Evolutionary conservation across 2,797 vertebrate species (phyloP), one percentile per base, ranked within the genome.

Genomic region (Coregonus ussuriensis): DNA sequence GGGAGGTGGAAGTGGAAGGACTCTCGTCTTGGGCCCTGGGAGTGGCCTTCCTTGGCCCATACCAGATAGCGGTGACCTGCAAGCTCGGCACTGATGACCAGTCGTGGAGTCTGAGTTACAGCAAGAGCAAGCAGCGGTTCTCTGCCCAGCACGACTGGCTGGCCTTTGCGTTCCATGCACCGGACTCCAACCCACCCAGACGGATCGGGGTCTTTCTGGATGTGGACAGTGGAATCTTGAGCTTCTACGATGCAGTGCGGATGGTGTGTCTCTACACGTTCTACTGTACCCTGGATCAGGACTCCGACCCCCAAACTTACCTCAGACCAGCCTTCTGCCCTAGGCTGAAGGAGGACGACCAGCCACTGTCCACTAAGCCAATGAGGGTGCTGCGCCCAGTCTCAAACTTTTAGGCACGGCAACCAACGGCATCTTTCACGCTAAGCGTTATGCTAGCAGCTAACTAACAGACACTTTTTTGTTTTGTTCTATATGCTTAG

Each of bases 11-110:
- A 11, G 80, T 82, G 56, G 52, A 47, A 25, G 53, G 25, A 4
- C 47, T 82, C 4, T 47, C 74, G 15, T 74, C 77, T 4, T 82
- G 83, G 83, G 81, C 83, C 0, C 31, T 84, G 47, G 83, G 83
- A 1, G 33, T 84, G 3, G 70, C 83, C 11, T 82, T 77, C 41
- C 51, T 37, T 2, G 67, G 53, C 52, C 51, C 72, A 4, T 31
- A 53, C 21, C 66, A 29, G 14, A 54, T 11, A 2, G 16, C 13
- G 6, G 52, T 63, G 0, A 35, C 47, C 16, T 11, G 25, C 13
- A 29, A 13, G 35, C 74, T 74, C 4, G 80, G 80, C 54, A 76
- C 70, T 52, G 74, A 80, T 21, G 56, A 77, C 5, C 13, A 47
- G 13, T 82, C 78, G 37, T 82, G 83, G 83, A 69, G 35, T 16